Evolutionary conservation across 2,113 vertebrate genomes (phyloP).

Genomic region (Trinectes maculatus): DNA sequence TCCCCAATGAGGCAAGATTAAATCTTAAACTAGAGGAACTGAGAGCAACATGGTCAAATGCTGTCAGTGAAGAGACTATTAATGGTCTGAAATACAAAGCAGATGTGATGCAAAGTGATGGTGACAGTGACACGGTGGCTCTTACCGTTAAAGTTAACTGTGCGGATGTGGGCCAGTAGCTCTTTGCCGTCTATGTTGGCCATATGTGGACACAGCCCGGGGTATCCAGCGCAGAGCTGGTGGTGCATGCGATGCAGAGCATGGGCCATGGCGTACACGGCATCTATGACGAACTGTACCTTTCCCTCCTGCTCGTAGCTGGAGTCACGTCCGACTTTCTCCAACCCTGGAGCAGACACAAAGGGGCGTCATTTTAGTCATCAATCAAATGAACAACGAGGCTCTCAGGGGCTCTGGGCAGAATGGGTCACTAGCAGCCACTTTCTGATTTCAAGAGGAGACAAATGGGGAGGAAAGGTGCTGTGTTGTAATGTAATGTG

Average conservation of each 20-base stretch:
- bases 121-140: no score
- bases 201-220: constrained; percentile 93
- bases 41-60: no score
- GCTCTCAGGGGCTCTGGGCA: no score
- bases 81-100: no score
- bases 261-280: constrained; percentile 95
- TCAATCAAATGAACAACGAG: background rate
- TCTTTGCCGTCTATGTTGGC: constrained; percentile 92
- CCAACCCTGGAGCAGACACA: constrained; percentile 82
- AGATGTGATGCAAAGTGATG: no score
- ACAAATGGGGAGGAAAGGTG: no score
- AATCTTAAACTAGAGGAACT: no score
- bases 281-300: constrained; percentile 98
- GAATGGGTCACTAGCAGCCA: no score
- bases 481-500: no score
- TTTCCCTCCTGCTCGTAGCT: constrained; percentile 96
- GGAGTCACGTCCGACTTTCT: constrained; percentile 94
- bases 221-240: constrained; percentile 89
- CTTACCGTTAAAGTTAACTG: constrained; percentile 93
- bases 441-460: no score
- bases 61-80: no score
- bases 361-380: background rate
- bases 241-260: constrained; percentile 94
- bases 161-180: constrained; percentile 88
- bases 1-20: no score